Percentiles rank a stretch among this genome's conserved stretches.
phyloP scores from a whole-genome alignment of 2,797 vertebrate species.

The Sternotherus odoratus region DNA sequence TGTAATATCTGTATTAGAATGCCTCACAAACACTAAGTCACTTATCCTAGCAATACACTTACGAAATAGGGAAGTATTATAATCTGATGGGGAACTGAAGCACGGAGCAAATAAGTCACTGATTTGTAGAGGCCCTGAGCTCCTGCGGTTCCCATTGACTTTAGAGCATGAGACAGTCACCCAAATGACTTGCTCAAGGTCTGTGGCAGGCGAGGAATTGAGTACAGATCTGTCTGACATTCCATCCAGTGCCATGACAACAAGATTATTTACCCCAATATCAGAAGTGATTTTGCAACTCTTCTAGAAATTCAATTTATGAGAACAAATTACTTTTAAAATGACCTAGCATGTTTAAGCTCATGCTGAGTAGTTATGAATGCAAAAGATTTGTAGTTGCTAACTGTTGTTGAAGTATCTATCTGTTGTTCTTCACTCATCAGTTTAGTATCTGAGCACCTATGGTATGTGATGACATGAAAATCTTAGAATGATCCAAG shows the following conservation, averaged over 20 bases:
- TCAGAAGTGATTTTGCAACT: background rate
- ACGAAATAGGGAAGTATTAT: background rate
- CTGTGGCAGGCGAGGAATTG: background rate
- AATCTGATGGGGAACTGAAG: background rate
- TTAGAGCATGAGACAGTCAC: background rate
- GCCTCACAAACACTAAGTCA: background rate
- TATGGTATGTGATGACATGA: background rate
- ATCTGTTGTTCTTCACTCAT: background rate
- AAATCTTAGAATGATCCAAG: background rate
- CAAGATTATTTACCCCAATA: background rate
- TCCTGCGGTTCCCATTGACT: background rate
- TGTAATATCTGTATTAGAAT: background rate
- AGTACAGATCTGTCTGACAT: background rate
- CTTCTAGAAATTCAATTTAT: background rate
- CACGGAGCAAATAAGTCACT: background rate
- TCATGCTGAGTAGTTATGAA: background rate
- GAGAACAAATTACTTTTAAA: background rate
- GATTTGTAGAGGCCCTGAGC: background rate
- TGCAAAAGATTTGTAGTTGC: background rate
- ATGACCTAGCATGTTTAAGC: background rate
- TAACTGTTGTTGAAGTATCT: background rate
- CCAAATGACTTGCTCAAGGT: background rate
- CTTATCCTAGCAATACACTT: background rate
- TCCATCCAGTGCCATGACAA: background rate
- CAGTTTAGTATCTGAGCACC: background rate